These are phyloP conservation scores for Drosophila obscura DNA, from an alignment of 1,140 invertebrate genomes.

Conservation along the genomic window DNA sequence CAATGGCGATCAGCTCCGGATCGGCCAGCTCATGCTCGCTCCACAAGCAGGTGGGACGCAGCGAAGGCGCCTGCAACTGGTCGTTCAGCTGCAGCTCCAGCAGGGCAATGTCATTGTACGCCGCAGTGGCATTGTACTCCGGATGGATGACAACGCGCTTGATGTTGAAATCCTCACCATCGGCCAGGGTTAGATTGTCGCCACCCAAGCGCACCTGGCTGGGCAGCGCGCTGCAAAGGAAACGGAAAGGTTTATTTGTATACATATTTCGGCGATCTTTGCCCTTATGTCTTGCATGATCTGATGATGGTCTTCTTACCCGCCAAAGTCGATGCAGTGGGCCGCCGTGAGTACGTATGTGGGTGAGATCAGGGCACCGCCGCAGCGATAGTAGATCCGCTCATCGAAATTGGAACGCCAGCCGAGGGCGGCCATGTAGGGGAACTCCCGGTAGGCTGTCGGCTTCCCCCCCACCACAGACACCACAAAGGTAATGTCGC, in stretches of 20 bases:
- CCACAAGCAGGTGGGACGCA: constrained; percentile 54
- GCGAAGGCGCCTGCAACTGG: constrained; percentile 5
- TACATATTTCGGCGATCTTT: not conserved
- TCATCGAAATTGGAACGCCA: constrained; percentile 67
- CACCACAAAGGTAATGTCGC: constrained; percentile 21
- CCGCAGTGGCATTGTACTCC: constrained; percentile 36
- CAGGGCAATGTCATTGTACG: constrained; percentile 77
- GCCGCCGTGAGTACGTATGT: constrained; percentile 82
- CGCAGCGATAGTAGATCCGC: constrained; percentile 68
- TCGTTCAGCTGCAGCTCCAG: constrained; percentile 53
- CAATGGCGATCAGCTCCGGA: constrained; percentile 62
- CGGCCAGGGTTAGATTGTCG: constrained; percentile 55
- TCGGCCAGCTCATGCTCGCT: constrained; percentile 8
- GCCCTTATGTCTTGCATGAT: too few relatives aligned
- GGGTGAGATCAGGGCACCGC: constrained; percentile 73
- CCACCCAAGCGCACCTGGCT: constrained; percentile 67
- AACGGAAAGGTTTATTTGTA: not conserved
- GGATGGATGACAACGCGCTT: constrained; percentile 62
- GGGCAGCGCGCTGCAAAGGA: constrained; percentile 47
- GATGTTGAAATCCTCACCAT: constrained; percentile 53
- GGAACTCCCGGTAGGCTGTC: constrained; percentile 83
- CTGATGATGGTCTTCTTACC: constrained; percentile 50
- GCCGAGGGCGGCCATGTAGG: constrained; percentile 84
- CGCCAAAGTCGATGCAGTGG: constrained; percentile 75
- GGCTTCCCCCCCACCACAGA: constrained; percentile 82